These are phyloP conservation scores for Spheniscus mendiculus DNA, from an alignment of 2,113 vertebrate genomes.

Conservation along the genomic window DNA sequence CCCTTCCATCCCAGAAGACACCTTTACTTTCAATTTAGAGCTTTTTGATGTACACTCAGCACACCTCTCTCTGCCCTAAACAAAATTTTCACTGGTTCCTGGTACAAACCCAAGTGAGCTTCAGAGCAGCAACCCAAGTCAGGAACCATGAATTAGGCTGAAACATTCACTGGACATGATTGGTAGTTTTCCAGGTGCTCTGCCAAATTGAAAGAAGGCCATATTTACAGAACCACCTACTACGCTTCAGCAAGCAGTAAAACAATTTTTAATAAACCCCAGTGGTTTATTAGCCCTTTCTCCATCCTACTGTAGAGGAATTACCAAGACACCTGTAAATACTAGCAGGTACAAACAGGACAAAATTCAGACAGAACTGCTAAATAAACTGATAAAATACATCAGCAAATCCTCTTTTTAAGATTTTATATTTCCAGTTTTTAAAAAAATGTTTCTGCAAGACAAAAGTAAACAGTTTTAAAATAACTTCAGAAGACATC, in stretches of 20 bases:
- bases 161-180: not conserved
- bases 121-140: not conserved
- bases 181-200: not conserved
- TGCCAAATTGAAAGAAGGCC: not conserved
- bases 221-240: not conserved
- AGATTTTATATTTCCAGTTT: not conserved
- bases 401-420: not conserved
- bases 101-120: not conserved
- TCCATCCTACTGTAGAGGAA: not conserved
- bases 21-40: not conserved
- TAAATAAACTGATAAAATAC: not conserved
- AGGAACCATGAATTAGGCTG: not conserved
- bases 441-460: not conserved
- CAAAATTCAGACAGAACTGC: not conserved
- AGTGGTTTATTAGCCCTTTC: not conserved
- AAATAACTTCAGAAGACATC: not conserved
- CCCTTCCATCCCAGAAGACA: not conserved
- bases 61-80: not conserved
- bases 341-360: not conserved
- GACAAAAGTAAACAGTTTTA: not conserved
- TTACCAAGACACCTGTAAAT: not conserved
- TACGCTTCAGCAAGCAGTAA: not conserved
- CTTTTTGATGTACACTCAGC: not conserved
- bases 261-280: not conserved
- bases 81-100: not conserved